phyloP scores from a whole-genome alignment of 1,140 invertebrate species.

The Whitmania pigra region DNA sequence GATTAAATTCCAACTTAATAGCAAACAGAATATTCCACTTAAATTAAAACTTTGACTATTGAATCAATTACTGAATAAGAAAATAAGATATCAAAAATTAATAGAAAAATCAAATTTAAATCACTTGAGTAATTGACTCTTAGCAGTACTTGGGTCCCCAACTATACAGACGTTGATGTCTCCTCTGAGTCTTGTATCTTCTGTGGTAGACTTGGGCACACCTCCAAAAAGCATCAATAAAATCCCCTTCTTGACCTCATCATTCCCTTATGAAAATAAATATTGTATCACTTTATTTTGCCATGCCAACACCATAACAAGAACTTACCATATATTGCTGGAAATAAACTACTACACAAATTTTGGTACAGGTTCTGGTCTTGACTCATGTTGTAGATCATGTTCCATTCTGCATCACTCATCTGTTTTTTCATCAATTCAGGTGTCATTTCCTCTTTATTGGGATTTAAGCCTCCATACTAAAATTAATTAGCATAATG shows the following conservation, averaged over 20 bases:
- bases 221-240: slow-evolving; percentile 94
- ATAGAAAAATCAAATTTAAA: not conserved
- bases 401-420: slow-evolving; percentile 86
- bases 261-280: slow-evolving; percentile 50
- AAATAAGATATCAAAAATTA: not conserved
- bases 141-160: slow-evolving; percentile 95
- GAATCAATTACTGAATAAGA: not conserved
- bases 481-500: slow-evolving; percentile 26
- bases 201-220: slow-evolving; percentile 82
- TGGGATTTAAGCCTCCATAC: slow-evolving; percentile 45
- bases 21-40: not conserved
- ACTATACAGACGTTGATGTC: slow-evolving; percentile 97
- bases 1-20: not conserved
- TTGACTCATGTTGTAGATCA: slow-evolving; percentile 88
- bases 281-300: not conserved
- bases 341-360: slow-evolving; percentile 81
- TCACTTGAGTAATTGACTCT: slow-evolving; percentile 91
- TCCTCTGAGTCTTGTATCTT: slow-evolving; percentile 71
- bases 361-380: slow-evolving; percentile 86
- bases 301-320: not conserved
- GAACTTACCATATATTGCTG: slow-evolving; percentile 73
- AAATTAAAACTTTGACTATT: slow-evolving; percentile 1
- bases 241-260: slow-evolving; percentile 89
- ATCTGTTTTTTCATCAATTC: slow-evolving; percentile 86
- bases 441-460: slow-evolving; percentile 52